Evolutionary conservation across 1,140 invertebrate species (phyloP).

Genomic region (Ceratosolen solmsi): DNA sequence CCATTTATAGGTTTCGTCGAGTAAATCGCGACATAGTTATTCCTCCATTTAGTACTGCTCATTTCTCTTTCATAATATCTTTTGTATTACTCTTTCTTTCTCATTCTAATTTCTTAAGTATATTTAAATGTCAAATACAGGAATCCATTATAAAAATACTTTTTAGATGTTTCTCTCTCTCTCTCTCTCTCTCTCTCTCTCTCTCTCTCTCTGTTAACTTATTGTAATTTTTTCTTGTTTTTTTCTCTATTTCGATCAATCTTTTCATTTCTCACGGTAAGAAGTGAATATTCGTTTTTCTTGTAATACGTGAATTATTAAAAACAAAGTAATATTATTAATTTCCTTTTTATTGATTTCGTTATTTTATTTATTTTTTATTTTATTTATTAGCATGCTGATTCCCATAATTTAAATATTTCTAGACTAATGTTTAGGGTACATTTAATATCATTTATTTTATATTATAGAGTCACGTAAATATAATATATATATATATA

Average conservation of each 20-base stretch:
- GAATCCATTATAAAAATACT: constrained; percentile 12
- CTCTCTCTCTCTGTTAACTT: constrained; percentile 22
- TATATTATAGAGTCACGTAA: too few relatives aligned
- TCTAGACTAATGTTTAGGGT: too few relatives aligned
- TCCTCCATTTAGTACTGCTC: constrained; percentile 16
- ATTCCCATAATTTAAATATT: neutral
- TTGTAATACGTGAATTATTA: constrained; percentile 15
- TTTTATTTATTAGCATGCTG: neutral
- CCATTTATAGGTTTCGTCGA: neutral
- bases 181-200: neutral
- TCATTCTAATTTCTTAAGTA: neutral
- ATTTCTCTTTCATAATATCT: neutral
- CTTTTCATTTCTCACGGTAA: neutral
- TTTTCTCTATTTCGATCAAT: neutral
- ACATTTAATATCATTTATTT: too few relatives aligned
- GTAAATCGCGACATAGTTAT: neutral
- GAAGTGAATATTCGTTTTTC: constrained; percentile 40
- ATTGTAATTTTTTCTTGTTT: neutral
- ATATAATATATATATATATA: too few relatives aligned
- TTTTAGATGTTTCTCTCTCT: constrained; percentile 31
- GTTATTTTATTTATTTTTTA: constrained; percentile 11
- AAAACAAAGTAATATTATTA: constrained; percentile 31
- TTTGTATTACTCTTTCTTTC: neutral
- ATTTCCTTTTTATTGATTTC: neutral
- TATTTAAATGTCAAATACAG: constrained; percentile 45